These are phyloP conservation scores for Grammomys dolichurus DNA, from an alignment of 2,113 vertebrate genomes.

Conservation along the genomic window DNA sequence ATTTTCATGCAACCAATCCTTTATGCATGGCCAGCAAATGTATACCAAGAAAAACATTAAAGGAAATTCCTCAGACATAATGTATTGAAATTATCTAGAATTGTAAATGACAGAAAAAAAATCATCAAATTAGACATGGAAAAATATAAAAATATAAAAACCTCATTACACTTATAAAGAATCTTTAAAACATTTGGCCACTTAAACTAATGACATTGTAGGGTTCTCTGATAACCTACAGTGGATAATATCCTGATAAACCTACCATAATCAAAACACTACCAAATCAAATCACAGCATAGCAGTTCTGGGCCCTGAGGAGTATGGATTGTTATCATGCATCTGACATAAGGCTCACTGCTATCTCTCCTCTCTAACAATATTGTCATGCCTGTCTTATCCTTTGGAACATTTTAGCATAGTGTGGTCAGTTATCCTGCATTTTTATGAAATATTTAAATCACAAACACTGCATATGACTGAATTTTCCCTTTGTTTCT, in stretches of 20 bases:
- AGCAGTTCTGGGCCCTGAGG: neutral
- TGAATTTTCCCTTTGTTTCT: constrained; percentile 34
- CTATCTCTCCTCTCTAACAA: neutral
- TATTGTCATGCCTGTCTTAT: neutral
- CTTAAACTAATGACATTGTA: neutral
- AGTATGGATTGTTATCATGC: neutral
- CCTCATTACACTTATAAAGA: neutral
- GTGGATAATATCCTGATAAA: no score
- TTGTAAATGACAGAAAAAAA: neutral
- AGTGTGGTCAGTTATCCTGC: neutral
- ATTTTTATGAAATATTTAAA: neutral
- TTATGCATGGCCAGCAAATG: neutral
- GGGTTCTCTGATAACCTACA: neutral
- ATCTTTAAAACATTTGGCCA: neutral
- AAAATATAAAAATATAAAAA: neutral
- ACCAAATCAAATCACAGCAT: no score
- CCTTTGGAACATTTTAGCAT: neutral
- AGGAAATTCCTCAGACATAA: neutral
- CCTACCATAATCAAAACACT: no score
- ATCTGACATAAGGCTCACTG: neutral
- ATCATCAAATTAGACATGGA: neutral
- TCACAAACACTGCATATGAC: neutral
- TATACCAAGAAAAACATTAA: neutral
- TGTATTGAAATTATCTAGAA: neutral
- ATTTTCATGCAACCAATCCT: neutral